A percentile compares a stretch with the other conserved stretches of the same genome.
phyloP scores from a whole-genome alignment of 2,113 vertebrate species.

The Nycticorax nycticorax region DNA sequence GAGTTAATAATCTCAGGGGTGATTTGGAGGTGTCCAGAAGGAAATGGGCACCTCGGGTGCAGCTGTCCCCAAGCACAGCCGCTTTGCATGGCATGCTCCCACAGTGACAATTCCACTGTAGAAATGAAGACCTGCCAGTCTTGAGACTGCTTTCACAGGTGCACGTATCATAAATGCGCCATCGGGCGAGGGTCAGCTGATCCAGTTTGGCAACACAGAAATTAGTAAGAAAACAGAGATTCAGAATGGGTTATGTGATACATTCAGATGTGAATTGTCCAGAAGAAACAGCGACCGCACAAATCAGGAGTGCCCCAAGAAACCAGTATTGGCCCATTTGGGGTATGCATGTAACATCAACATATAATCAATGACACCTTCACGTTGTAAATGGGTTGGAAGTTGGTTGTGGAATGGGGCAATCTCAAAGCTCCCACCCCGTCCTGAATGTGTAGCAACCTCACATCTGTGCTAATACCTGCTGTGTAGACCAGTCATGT shows the following conservation, averaged over 20 bases:
- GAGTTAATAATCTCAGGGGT: neutral
- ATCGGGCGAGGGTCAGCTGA: neutral
- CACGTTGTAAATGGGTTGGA: neutral
- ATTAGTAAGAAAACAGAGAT: neutral
- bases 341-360: neutral
- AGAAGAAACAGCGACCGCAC: neutral
- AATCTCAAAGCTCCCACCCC: neutral
- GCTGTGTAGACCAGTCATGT: neutral
- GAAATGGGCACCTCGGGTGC: neutral
- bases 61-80: neutral
- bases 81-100: neutral
- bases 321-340: neutral
- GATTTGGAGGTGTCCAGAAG: neutral
- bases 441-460: neutral
- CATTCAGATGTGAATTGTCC: neutral
- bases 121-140: neutral
- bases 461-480: neutral
- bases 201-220: neutral
- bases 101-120: neutral
- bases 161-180: fast-evolving
- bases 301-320: neutral
- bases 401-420: neutral
- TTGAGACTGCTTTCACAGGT: neutral
- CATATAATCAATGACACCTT: neutral
- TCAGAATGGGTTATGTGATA: neutral